Base-by-base conservation (phyloP, 1,140 invertebrate genomes). In the Nasonia vitripennis region DNA sequence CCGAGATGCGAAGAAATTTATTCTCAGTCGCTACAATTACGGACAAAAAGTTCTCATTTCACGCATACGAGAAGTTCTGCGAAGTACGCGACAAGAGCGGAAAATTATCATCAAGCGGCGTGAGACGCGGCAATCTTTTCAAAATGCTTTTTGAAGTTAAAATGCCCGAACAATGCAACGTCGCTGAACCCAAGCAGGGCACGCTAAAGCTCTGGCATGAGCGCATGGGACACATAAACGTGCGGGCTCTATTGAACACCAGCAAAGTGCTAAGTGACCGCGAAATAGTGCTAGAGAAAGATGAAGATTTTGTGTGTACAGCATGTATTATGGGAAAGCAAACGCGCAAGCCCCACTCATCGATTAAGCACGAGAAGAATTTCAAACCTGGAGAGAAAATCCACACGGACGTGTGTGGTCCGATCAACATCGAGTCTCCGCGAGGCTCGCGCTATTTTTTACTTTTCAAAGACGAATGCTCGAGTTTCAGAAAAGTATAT, bases 111-210 rank as follows among this genome's bases (percentile, higher is more conserved):
- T 31, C 78, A 55, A 20, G 7, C 14, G 84, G 86, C 20, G 48
- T 62, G 17, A 62, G 77, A 41, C 41, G 86, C n/a, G 81, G 81
- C 10, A 51, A 51, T 11, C 86, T 86, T 9, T 84, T 84, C 31
- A 73, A 77, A 48, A 86, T 86, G 81, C 68, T 67, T 31, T 83
- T 86, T n/a, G 67, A 67, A 68, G 78, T 84, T 48, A 70, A 41
- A 62, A 20, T 51, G 31, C 55, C 75, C 31, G 14, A 70, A 23
- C 11, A 51, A 5, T 75, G 73, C 14, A 84, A 81, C 23, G 27
- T 68, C n/a, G 70, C 27, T 6, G 17, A 75, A 14, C 14, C 37
- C 10, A 41, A 17, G 6, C 10, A 85, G 86, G 71, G 75, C 80
- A 27, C 31, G 14, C 62, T 55, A 4, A 55, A 78, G 20, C 77